Evolutionary conservation across 2,888 invertebrate genomes (phyloP).

Genomic region (Pandemis corylana): DNA sequence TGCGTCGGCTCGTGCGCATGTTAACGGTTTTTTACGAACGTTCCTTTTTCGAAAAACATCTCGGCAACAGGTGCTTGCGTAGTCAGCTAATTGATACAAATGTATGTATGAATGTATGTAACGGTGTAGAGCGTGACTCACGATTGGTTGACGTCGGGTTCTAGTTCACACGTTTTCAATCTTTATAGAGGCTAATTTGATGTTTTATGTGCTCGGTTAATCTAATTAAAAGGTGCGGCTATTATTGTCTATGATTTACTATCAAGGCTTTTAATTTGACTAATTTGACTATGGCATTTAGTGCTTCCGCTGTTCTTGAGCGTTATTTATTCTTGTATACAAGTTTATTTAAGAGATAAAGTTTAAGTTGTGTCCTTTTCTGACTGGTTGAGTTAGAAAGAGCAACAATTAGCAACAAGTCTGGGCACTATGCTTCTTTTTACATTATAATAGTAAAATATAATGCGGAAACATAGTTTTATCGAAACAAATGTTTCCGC

Average conservation of each 20-base stretch:
- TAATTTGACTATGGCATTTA: conserved; percentile 6
- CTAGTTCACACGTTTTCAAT: conserved; percentile 22
- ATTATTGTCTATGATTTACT: conserved; percentile 21
- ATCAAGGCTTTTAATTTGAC: neutral
- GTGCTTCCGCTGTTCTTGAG: conserved; percentile 26
- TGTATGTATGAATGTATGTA: conserved; percentile 39
- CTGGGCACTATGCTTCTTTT: neutral
- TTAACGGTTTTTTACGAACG: conserved; percentile 47
- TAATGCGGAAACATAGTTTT: neutral
- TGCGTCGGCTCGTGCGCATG: conserved; percentile 70
- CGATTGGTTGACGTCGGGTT: neutral
- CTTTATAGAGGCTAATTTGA: conserved; percentile 20
- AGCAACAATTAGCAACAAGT: neutral
- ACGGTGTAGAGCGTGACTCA: conserved; percentile 26
- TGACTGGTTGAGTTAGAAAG: neutral
- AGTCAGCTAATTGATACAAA: conserved; percentile 52
- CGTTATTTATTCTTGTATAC: neutral
- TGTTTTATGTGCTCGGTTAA: conserved; percentile 16
- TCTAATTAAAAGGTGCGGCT: conserved; percentile 5
- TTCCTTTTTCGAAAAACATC: conserved; percentile 39
- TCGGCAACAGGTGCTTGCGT: conserved; percentile 52
- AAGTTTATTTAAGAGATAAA: neutral
- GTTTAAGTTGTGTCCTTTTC: neutral
- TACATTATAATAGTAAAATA: neutral
- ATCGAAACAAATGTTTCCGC: neutral